Percentiles rank a stretch among this genome's conserved stretches.
phyloP scores from a whole-genome alignment of 2,797 vertebrate species.

The Neosilurus mollespiculum region DNA sequence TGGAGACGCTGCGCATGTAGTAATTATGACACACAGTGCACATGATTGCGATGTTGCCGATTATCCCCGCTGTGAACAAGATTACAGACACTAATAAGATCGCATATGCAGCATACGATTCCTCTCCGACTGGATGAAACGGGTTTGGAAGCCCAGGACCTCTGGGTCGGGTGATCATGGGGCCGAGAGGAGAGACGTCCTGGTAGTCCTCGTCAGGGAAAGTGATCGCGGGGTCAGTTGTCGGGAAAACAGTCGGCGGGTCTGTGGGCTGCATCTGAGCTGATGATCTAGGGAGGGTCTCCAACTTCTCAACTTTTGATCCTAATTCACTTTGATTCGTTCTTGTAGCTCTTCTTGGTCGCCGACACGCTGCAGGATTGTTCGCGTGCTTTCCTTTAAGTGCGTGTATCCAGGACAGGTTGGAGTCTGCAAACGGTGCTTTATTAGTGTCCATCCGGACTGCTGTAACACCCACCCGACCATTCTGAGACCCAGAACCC shows the following conservation, averaged over 20 bases:
- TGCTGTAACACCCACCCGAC: background rate
- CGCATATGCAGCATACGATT: conserved; percentile 86
- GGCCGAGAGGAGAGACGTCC: conserved; percentile 62
- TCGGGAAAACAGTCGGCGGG: conserved; percentile 45
- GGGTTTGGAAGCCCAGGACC: conserved; percentile 81
- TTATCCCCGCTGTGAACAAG: conserved; percentile 86
- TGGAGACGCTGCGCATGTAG: conserved; percentile 97
- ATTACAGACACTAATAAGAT: conserved; percentile 80
- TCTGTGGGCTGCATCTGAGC: conserved; percentile 66
- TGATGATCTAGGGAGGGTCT: conserved; percentile 54
- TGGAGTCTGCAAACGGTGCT: background rate
- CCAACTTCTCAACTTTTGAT: conserved; percentile 24
- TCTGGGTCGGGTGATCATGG: conserved; percentile 60
- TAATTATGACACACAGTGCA: conserved; percentile 97
- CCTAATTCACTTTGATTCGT: background rate
- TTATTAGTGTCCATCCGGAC: background rate
- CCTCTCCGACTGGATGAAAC: conserved; percentile 86
- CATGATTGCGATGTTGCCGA: conserved; percentile 94
- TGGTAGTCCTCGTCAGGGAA: conserved; percentile 56
- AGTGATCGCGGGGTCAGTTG: conserved; percentile 58
- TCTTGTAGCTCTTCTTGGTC: conserved; percentile 16
- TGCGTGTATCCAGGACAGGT: background rate
- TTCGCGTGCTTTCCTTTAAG: background rate
- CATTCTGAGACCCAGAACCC: background rate
- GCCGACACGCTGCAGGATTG: background rate